Evolutionary conservation across 1,140 invertebrate species (phyloP), one percentile per base, ranked within the genome.

Genomic region (Lepidotrigona ventralis): DNA sequence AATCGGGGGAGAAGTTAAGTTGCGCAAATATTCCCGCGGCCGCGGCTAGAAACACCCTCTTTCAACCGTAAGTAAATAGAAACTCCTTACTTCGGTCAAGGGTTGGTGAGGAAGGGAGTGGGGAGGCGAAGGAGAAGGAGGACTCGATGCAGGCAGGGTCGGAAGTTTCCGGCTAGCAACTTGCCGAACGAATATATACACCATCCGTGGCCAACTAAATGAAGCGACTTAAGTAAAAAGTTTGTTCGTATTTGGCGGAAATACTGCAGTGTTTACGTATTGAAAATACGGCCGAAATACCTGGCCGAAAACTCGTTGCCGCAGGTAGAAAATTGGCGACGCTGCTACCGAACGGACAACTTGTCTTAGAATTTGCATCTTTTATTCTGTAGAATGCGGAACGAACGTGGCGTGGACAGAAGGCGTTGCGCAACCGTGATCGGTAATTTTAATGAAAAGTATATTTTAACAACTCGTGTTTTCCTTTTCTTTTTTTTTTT

Each of bases 171-270:
- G 85, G 79, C 56, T n/a, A 79, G 87, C 88, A 92, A 92, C 89
- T 93, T 90, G 83, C 86, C 83, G 86, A 91, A 91, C 90, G 88
- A 89, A 92, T 92, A 92, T 90, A 92, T 82, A 78, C 87, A 39
- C 26, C 82, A 21, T 6, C 54, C 51, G 83, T 83, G 85, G 86
- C 88, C 86, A 88, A 91, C 90, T 90, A 91, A 92, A 92, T 92
- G 88, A 92, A 92, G 88, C 88, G 89, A 92, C 91, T 91, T 92
- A 88, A 92, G 90, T 92, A 91, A 89, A 91, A 92, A 93, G 92
- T 93, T 93, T 85, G 88, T 87, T 81, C 89, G 86, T 89, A 90
- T 90, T 86, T 81, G 71, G 78, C 83, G 88, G 90, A 90, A 92
- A 91, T 90, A 88, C 90, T 88, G 86, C 86, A 86, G 71, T 80